Evolutionary conservation across 2,888 invertebrate genomes (phyloP), one percentile per base, ranked within the genome.

Genomic region (Oscheius sp.): DNA sequence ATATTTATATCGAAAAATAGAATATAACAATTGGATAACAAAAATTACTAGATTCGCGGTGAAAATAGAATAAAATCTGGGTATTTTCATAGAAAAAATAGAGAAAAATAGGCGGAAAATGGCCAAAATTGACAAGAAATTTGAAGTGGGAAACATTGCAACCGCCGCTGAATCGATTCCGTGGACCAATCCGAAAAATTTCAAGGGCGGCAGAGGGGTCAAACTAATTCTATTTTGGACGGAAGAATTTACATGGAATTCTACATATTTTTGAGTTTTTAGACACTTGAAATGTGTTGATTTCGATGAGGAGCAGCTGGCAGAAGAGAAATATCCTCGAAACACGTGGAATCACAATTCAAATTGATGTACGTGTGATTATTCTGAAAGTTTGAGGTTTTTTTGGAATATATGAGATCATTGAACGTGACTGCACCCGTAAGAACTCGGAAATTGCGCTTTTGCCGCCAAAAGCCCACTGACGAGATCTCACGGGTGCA

Each of bases 311-410:
- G 41, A 61, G 45, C 45, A 29, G 66, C 27, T 0, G 66, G 52
- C 27, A 66, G 35, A 6, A 66, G 59, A n/a, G 74, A 49, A 45
- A 76, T 69, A 13, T 82, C 80, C 72, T 82, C 82, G 58, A 78
- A 82, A 43, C 78, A 79, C 0, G 82, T 82, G 6, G 78, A 80
- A 21, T 81, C 79, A 52, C 45, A 69, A 45, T 55, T 25, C 25
- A 80, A 61, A 29, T 82, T 82, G 71, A 82, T 76, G 69, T 82
- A 82, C 2, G 80, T 82, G 77, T 82, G 82, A 59, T 82, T 76
- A 74, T 70, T 41, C 69, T 66, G 68, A 58, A 73, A 73, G 29
- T 16, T 16, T 55, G 13, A 2, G 6, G 7, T 55, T 12, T 12
- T 13, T 43, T 43, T n/a, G n/a, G n/a, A n/a, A n/a, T n/a, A n/a